These are phyloP conservation scores for Agonopterix alstromeriana DNA, from an alignment of 2,888 invertebrate genomes.

Conservation along the genomic window DNA sequence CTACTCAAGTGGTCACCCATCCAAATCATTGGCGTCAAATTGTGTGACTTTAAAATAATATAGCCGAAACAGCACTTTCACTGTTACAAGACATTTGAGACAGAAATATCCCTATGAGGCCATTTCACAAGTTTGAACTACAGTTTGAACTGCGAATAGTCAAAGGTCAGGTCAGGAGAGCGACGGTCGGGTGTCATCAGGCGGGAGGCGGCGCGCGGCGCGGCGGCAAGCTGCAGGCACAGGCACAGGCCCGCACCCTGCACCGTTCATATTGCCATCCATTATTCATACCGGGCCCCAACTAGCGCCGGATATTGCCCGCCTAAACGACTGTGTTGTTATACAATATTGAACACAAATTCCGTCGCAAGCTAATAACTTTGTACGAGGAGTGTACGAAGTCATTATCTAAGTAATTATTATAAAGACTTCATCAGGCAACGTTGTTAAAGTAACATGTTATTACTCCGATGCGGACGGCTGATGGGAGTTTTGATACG, in stretches of 20 bases:
- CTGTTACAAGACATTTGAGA: not conserved
- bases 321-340: conserved; percentile 5
- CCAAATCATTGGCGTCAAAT: not conserved
- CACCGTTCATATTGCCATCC: conserved; percentile 4
- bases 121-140: not conserved
- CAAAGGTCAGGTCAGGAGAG: not conserved
- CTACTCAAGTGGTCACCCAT: too few species aligned
- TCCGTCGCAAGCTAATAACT: conserved; percentile 1
- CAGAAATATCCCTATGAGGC: not conserved
- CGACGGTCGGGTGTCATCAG: not conserved
- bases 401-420: too few species aligned
- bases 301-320: conserved; percentile 9
- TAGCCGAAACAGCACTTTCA: not conserved
- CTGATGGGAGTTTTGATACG: too few species aligned
- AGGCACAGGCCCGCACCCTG: not conserved
- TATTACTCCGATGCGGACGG: too few species aligned
- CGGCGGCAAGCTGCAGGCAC: not conserved
- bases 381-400: too few species aligned
- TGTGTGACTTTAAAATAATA: not conserved
- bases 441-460: too few species aligned
- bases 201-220: not conserved
- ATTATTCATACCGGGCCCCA: conserved; percentile 9
- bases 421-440: too few species aligned
- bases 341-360: conserved; percentile 6
- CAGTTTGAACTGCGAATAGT: not conserved